Conservation (phyloP, 2,113 vertebrate genomes). For the Chloropsis hardwickii region DNA sequence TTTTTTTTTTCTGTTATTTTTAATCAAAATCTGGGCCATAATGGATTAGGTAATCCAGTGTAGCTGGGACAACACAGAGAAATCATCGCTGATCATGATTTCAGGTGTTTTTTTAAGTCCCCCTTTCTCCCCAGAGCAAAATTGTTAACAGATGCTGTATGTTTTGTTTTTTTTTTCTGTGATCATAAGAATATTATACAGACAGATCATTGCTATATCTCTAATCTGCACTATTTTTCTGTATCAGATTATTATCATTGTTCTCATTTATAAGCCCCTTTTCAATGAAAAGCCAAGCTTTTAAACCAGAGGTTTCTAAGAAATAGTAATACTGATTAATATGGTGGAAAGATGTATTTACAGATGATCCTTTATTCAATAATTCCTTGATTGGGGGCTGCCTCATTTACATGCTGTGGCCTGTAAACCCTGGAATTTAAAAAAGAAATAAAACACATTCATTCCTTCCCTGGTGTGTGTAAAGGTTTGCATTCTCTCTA, state of each 20-base stretch:
- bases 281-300: slow-evolving; percentile 63
- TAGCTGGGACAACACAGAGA: background rate
- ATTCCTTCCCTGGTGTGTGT: background rate
- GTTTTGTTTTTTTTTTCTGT: background rate
- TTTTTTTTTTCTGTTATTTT: background rate
- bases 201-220: slow-evolving; percentile 1
- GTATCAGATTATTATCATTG: slow-evolving; percentile 39
- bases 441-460: background rate
- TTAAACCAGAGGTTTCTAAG: slow-evolving; percentile 64
- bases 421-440: background rate
- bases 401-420: background rate
- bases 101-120: background rate
- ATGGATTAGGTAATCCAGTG: background rate
- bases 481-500: background rate
- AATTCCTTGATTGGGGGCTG: background rate
- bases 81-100: background rate
- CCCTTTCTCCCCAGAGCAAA: background rate
- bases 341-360: slow-evolving; percentile 33
- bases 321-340: slow-evolving; percentile 69
- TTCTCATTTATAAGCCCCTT: slow-evolving; percentile 60
- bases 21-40: background rate
- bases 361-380: slow-evolving; percentile 59
- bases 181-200: slow-evolving; percentile 35
- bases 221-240: slow-evolving; percentile 53
- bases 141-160: slow-evolving; percentile 45